A percentile compares a stretch with the other conserved stretches of the same genome.
phyloP scores from a whole-genome alignment of 2,113 vertebrate genomes.

The Hoplias malabaricus region DNA sequence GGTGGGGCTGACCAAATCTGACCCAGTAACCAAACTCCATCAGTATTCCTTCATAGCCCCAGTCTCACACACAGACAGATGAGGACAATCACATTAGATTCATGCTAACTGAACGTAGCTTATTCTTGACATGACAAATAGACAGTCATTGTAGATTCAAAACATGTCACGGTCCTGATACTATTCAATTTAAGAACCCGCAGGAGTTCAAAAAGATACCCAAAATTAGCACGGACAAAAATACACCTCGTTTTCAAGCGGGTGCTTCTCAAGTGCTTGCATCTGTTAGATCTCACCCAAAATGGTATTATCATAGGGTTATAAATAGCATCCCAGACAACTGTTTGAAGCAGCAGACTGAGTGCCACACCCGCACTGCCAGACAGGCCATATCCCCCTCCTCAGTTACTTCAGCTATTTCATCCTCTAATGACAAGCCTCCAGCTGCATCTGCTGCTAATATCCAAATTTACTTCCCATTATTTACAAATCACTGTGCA shows the following conservation, averaged over 20 bases:
- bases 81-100: conserved; percentile 1
- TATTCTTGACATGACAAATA: neutral
- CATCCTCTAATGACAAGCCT: conserved; percentile 28
- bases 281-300: conserved; percentile 43
- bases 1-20: conserved; percentile 51
- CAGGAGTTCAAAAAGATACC: neutral
- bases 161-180: neutral
- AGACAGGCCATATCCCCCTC: conserved; percentile 46
- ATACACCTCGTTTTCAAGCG: neutral
- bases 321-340: conserved; percentile 58
- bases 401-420: conserved; percentile 45
- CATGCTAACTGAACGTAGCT: neutral
- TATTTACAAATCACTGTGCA: neutral
- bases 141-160: neutral
- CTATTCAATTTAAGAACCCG: neutral
- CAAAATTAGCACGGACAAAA: conserved; percentile 12
- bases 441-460: neutral
- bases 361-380: conserved; percentile 57
- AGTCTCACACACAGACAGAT: neutral
- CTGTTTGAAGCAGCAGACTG: conserved; percentile 47
- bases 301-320: conserved; percentile 40
- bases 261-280: conserved; percentile 15
- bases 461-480: neutral
- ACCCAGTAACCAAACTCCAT: conserved; percentile 49
- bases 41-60: conserved; percentile 4